phyloP scores from a whole-genome alignment of 2,888 invertebrate species.

The Ecliptopera silaceata region DNA sequence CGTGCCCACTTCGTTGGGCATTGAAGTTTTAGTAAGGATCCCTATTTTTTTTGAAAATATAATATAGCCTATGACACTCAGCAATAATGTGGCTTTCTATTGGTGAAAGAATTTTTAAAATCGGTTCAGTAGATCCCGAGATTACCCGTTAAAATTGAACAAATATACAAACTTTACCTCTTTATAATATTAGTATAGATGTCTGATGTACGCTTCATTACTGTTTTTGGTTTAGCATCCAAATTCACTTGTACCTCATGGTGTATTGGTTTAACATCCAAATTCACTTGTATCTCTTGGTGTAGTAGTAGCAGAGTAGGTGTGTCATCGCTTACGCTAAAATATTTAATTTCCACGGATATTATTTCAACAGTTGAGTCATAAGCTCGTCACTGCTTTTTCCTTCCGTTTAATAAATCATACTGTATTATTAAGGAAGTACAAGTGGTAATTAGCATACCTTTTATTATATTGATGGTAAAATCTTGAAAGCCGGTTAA shows the following conservation, averaged over 20 bases:
- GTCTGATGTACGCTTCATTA: no score
- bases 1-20: no score
- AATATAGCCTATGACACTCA: no score
- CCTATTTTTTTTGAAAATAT: no score
- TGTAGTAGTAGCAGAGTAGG: neutral
- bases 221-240: no score
- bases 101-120: no score
- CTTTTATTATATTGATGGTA: slow-evolving; percentile 9
- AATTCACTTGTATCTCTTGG: neutral
- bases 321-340: neutral
- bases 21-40: no score
- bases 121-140: no score
- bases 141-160: no score
- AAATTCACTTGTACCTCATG: neutral
- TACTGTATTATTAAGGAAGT: slow-evolving; percentile 18
- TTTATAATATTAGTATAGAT: no score
- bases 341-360: slow-evolving; percentile 10
- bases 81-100: no score
- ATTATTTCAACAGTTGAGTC: slow-evolving; percentile 6
- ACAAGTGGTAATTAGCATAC: slow-evolving; percentile 11
- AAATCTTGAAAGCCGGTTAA: slow-evolving; percentile 16
- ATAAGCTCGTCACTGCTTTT: neutral
- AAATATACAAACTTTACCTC: no score
- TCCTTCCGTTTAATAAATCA: slow-evolving; percentile 20
- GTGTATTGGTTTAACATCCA: neutral